These are phyloP conservation scores for Noctua fimbriata DNA, from an alignment of 2,888 invertebrate genomes.

Conservation along the genomic window DNA sequence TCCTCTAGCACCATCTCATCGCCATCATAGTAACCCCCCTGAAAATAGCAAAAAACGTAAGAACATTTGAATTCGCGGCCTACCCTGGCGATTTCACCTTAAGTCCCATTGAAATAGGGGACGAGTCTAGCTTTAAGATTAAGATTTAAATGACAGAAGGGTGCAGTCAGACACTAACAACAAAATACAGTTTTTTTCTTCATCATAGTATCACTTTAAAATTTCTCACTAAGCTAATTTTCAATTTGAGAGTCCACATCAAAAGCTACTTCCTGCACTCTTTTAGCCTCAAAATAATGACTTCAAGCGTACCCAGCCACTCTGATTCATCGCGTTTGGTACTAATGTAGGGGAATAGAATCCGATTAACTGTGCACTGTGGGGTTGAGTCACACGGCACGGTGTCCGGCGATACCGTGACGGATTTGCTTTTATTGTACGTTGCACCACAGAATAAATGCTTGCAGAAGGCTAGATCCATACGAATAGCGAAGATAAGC, in stretches of 20 bases:
- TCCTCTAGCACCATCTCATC: too few species aligned
- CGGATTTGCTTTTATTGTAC: constrained; percentile 64
- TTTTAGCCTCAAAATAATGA: constrained; percentile 40
- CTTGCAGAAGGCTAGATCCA: neutral
- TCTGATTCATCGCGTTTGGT: constrained; percentile 66
- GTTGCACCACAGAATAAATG: constrained; percentile 7
- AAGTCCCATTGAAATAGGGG: neutral
- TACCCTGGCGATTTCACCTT: too few species aligned
- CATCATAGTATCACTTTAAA: neutral
- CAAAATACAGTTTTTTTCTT: too few species aligned
- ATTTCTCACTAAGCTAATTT: neutral
- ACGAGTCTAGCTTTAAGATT: too few species aligned
- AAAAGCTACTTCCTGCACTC: neutral
- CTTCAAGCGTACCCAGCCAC: constrained; percentile 28
- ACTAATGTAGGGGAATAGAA: constrained; percentile 76
- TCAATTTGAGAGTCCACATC: neutral
- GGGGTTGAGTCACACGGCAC: constrained; percentile 54
- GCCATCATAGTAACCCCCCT: too few species aligned
- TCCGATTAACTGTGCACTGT: constrained; percentile 74
- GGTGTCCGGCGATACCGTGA: constrained; percentile 56
- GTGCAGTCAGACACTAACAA: too few species aligned
- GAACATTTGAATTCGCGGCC: too few species aligned
- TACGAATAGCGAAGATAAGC: neutral
- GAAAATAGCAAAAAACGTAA: too few species aligned
- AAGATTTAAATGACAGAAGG: too few species aligned